phyloP scores from a whole-genome alignment of 2,113 vertebrate species.

The Aplodontia rufa region DNA sequence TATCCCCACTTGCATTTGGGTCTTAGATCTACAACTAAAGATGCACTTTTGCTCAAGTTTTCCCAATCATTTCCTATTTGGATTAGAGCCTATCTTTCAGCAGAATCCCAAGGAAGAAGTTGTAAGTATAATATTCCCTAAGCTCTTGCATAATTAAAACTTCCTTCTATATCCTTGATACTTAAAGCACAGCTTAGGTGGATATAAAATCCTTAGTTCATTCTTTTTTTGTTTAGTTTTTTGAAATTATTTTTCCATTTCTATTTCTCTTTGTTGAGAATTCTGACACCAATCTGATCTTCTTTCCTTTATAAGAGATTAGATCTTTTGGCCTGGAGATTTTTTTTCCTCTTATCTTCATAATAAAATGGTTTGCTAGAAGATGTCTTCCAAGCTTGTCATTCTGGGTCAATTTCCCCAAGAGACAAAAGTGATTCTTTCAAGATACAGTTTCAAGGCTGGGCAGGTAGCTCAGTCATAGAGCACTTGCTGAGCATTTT shows the following conservation, averaged over 20 bases:
- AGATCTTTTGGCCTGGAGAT: neutral
- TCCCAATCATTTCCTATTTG: neutral
- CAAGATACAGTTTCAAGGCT: neutral
- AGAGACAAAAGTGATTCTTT: neutral
- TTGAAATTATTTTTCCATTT: neutral
- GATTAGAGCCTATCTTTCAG: neutral
- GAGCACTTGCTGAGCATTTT: neutral
- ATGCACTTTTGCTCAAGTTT: neutral
- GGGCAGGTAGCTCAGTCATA: neutral
- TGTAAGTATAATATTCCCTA: neutral
- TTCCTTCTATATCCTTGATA: neutral
- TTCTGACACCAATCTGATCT: neutral
- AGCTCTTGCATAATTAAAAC: neutral
- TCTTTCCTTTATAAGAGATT: neutral
- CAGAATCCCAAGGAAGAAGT: too few relatives aligned
- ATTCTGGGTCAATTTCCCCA: neutral
- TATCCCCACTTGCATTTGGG: neutral
- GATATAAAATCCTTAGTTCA: neutral
- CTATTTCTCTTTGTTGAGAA: neutral
- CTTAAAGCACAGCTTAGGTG: neutral
- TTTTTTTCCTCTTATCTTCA: neutral
- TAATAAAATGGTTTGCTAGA: neutral
- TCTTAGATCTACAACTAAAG: neutral
- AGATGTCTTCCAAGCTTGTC: neutral
- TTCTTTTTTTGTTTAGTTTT: too few relatives aligned